Conservation (phyloP, 2,888 invertebrate genomes). For the Lomographa bimaculata region DNA sequence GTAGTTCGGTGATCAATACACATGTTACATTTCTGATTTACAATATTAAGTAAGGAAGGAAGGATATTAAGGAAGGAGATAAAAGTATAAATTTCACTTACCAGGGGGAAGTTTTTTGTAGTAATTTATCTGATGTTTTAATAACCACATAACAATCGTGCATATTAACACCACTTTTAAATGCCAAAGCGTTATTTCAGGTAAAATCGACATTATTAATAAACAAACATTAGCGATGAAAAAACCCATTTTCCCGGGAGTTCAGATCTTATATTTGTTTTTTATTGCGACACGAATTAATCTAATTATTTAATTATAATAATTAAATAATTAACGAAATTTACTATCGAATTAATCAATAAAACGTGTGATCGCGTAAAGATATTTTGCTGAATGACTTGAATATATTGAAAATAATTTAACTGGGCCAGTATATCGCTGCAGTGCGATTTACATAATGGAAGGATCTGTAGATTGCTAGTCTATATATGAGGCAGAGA, state of each 20-base stretch:
- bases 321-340: neutral
- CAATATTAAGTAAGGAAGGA: too few species aligned
- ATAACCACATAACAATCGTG: conserved; percentile 16
- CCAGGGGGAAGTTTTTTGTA: conserved; percentile 39
- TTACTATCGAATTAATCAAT: too few species aligned
- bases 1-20: too few species aligned
- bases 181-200: neutral
- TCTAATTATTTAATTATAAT: too few species aligned
- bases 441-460: conserved; percentile 18
- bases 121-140: conserved; percentile 23
- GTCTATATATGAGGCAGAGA: conserved; percentile 27
- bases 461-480: conserved; percentile 13
- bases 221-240: neutral
- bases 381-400: conserved; percentile 3
- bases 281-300: too few species aligned
- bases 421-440: conserved; percentile 18
- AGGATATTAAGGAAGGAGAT: too few species aligned
- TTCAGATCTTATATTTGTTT: too few species aligned
- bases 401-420: conserved; percentile 15
- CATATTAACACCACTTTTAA: conserved; percentile 16
- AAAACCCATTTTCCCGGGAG: neutral
- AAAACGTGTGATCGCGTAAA: too few species aligned
- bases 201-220: neutral
- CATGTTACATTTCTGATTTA: too few species aligned
- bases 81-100: too few species aligned